These are phyloP conservation scores for Drosophila tristis DNA, from an alignment of 1,140 invertebrate genomes.

Conservation along the genomic window DNA sequence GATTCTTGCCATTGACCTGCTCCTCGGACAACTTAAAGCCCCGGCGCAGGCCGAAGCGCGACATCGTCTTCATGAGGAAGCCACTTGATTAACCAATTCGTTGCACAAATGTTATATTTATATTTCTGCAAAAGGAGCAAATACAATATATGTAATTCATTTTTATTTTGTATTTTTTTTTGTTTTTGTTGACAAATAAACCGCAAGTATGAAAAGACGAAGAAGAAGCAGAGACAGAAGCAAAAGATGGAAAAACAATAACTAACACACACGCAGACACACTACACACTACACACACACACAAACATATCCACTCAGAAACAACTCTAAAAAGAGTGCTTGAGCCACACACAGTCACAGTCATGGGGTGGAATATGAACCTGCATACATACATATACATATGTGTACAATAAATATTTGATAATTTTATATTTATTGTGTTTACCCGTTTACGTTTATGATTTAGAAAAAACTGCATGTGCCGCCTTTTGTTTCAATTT, in stretches of 20 bases:
- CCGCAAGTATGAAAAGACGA: conserved; percentile 29
- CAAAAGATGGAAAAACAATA: conserved; percentile 59
- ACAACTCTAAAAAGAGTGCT: no score
- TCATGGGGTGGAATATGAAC: no score
- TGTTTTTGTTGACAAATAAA: conserved; percentile 69
- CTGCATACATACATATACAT: no score
- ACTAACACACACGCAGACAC: conserved; percentile 9
- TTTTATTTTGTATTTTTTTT: conserved; percentile 7
- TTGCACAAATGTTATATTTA: conserved; percentile 32
- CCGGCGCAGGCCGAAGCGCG: conserved; percentile 80
- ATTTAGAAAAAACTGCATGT: no score
- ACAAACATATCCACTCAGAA: conserved; percentile 6
- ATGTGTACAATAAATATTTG: no score
- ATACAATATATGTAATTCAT: conserved; percentile 2
- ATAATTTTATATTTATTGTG: no score
- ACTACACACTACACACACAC: conserved; percentile 8
- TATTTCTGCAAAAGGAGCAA: conserved; percentile 38
- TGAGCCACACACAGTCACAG: no score
- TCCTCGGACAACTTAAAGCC: conserved; percentile 76
- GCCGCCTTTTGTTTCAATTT: no score
- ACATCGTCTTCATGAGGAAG: conserved; percentile 75
- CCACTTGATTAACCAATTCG: conserved; percentile 40
- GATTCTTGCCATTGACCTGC: conserved; percentile 64
- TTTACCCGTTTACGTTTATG: no score
- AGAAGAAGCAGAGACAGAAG: conserved; percentile 24